These are phyloP conservation scores for Abrostola tripartita DNA, from an alignment of 2,888 invertebrate genomes.

Conservation along the genomic window DNA sequence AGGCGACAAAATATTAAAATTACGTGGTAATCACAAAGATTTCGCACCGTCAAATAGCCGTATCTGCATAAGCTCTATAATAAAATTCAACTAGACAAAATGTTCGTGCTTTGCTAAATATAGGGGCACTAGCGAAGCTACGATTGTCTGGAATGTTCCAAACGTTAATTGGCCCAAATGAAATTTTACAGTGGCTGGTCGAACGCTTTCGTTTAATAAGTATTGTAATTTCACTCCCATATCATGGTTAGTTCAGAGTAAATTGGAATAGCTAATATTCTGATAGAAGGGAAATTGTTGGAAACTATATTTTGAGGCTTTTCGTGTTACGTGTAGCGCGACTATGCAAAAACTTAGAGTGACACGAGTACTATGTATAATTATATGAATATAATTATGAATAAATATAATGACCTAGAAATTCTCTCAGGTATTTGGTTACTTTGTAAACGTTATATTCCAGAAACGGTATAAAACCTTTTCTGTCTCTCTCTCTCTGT, in stretches of 20 bases:
- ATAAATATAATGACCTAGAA: no score
- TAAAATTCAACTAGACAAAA: constrained; percentile 33
- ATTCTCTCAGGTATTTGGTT: no score
- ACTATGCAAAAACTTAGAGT: background rate
- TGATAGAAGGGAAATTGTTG: constrained; percentile 22
- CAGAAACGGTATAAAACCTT: no score
- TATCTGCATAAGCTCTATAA: constrained; percentile 37
- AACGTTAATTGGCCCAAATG: constrained; percentile 46
- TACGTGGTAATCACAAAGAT: constrained; percentile 14
- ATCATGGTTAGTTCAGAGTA: constrained; percentile 31
- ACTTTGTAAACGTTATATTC: no score
- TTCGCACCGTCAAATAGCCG: constrained; percentile 13
- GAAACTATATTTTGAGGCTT: constrained; percentile 22
- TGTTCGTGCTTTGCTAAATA: constrained; percentile 25
- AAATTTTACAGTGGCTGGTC: constrained; percentile 38
- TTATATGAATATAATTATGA: no score
- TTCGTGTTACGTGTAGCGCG: constrained; percentile 17
- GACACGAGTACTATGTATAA: background rate
- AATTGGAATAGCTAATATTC: constrained; percentile 22
- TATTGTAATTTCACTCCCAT: constrained; percentile 40
- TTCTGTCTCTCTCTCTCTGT: no score
- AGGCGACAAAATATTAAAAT: constrained; percentile 11
- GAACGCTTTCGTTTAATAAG: constrained; percentile 41
- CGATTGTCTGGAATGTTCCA: constrained; percentile 32
- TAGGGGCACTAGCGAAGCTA: constrained; percentile 22